Evolutionary conservation across 2,113 vertebrate species (phyloP), one percentile per base, ranked within the genome.

Genomic region (Eurystomus gularis): DNA sequence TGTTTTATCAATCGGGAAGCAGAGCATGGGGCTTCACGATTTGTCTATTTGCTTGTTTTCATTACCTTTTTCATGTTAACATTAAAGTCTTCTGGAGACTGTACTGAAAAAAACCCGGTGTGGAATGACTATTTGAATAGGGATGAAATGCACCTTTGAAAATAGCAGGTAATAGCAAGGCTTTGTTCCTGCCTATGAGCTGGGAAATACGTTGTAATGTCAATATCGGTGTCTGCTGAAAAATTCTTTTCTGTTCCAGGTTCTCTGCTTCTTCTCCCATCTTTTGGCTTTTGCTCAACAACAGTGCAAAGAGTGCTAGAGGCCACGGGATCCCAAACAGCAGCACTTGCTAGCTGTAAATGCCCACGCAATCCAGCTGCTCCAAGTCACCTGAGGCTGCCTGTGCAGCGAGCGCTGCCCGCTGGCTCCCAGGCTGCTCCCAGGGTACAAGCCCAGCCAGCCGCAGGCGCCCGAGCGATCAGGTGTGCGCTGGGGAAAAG

Each of bases 41-140:
- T 94, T 92, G 88, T 90, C 90, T 81, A 51, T 93, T 96, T 95
- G 94, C 89, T 94, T 93, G 93, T 94, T 94, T 95, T 89, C 70
- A 86, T 95, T 94, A 95, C 78, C 90, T 94, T 94, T 95, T 86
- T 93, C 93, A 90, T 90, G 90, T 91, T 96, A 96, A 75, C 92
- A 90, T 96, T 92, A 81, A 96, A 95, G 88, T 73, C 82, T 94
- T 92, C 70, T 39, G 69, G 65, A 96, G 77, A 75, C 40, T 51
- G 31, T 64, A 86, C 84, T 81, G n/a, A 92, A 93, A 88, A 84
- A 73, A 95, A 82, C 4, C 57, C n/a, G 57, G 51, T 71, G 57
- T 71, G 24, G 17, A 88, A 89, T 23, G 76, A 81, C 40, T 92
- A 60, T 86, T 94, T 95, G 88, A 93, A 83, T 68, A 83, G 86